These are phyloP conservation scores for Noctilio leporinus DNA, from an alignment of 2,113 vertebrate genomes.

Conservation along the genomic window DNA sequence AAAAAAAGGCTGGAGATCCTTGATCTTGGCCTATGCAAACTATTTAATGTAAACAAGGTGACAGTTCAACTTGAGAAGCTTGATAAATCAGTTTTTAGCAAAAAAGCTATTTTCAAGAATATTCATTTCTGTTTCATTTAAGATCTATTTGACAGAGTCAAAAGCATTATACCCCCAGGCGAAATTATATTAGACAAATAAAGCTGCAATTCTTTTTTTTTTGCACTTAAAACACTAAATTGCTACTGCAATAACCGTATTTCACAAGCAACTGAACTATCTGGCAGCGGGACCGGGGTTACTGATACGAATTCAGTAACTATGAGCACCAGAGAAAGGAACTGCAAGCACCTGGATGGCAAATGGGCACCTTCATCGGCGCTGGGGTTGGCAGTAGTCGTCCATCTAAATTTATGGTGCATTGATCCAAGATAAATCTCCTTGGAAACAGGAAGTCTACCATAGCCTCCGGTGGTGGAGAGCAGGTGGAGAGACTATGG, in stretches of 20 bases:
- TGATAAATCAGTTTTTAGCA: neutral
- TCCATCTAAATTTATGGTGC: neutral
- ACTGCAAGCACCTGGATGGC: neutral
- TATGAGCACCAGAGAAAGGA: neutral
- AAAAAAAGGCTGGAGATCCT: neutral
- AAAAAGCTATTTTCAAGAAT: constrained; percentile 14
- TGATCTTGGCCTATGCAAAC: neutral
- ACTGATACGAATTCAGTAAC: neutral
- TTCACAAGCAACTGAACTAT: constrained; percentile 13
- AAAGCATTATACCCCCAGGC: constrained; percentile 37
- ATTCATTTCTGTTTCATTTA: neutral
- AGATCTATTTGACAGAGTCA: neutral
- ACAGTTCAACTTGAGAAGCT: neutral
- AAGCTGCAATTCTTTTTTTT: constrained; percentile 19
- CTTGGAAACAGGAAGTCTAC: neutral
- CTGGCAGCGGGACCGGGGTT: neutral
- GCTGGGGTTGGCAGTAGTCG: rapidly evolving
- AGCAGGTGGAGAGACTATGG: neutral
- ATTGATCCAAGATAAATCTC: neutral
- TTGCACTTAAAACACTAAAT: constrained; percentile 23
- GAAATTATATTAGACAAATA: constrained; percentile 50
- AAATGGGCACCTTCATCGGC: neutral
- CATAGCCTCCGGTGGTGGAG: neutral
- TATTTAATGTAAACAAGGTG: neutral
- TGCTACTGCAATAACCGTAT: constrained; percentile 8